phyloP scores from a whole-genome alignment of 2,113 vertebrate species.

The Rhinopomastus cyanomelas region DNA sequence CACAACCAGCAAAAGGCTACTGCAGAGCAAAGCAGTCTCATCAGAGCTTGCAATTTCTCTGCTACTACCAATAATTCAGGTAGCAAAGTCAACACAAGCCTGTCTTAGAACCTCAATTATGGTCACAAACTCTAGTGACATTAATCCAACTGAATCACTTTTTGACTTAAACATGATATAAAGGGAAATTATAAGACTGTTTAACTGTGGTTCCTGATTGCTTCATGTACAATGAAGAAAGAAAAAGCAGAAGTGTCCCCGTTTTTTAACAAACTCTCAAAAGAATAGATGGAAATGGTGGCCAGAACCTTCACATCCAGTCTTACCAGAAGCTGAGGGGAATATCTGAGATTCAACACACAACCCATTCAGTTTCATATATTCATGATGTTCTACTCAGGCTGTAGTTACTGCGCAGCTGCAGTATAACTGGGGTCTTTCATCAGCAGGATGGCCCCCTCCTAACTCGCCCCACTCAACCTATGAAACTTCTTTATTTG shows the following conservation, averaged over 20 bases:
- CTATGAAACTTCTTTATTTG: neutral
- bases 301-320: neutral
- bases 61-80: neutral
- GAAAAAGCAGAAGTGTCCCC: neutral
- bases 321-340: neutral
- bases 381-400: neutral
- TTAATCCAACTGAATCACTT: neutral
- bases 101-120: neutral
- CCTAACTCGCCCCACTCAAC: neutral
- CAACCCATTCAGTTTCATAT: neutral
- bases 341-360: neutral
- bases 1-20: neutral
- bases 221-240: neutral
- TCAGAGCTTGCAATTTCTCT: neutral
- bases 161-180: neutral
- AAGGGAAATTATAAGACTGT: neutral
- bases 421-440: neutral
- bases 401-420: neutral
- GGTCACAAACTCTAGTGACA: neutral
- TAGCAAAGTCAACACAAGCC: rapidly evolving
- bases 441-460: neutral
- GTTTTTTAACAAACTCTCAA: neutral
- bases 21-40: neutral
- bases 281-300: neutral
- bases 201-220: neutral